Evolutionary conservation across 1,140 invertebrate genomes (phyloP).

Genomic region (Platorchestia sp.): DNA sequence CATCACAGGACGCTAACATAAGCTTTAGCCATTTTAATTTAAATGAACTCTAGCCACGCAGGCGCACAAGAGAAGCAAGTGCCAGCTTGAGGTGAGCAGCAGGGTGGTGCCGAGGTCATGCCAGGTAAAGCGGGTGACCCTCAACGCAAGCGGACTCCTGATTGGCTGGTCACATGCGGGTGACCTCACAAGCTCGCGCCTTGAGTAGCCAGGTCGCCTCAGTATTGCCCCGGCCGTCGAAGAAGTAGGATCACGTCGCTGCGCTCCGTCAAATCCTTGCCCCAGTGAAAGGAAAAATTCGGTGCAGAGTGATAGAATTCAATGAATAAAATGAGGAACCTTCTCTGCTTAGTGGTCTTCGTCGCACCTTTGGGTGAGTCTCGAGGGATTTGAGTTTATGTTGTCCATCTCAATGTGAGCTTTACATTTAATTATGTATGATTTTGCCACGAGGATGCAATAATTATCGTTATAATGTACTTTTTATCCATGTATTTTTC

Average conservation of each 20-base stretch:
- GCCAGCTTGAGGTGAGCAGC: no score
- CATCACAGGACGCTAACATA: no score
- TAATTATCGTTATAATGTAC: no score
- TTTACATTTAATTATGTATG: no score
- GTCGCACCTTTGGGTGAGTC: constrained; percentile 13
- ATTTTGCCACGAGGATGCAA: no score
- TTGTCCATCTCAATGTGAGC: no score
- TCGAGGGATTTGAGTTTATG: no score
- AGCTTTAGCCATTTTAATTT: no score
- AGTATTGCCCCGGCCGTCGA: not conserved
- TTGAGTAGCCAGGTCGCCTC: not conserved
- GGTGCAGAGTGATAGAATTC: not conserved
- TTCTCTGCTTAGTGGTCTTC: not conserved
- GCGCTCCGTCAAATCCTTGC: not conserved
- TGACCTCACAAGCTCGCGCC: not conserved
- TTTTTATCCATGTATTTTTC: no score
- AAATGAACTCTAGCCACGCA: no score
- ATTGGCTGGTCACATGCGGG: not conserved
- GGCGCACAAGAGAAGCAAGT: no score
- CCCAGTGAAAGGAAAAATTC: not conserved
- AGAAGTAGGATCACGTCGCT: not conserved
- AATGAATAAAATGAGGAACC: constrained; percentile 4
- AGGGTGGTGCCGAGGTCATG: not conserved
- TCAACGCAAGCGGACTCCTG: not conserved
- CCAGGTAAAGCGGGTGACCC: not conserved